Evolutionary conservation across 64 coral and sea anemone species (phyloP).

Genomic region (Stichodactyla helianthus): DNA sequence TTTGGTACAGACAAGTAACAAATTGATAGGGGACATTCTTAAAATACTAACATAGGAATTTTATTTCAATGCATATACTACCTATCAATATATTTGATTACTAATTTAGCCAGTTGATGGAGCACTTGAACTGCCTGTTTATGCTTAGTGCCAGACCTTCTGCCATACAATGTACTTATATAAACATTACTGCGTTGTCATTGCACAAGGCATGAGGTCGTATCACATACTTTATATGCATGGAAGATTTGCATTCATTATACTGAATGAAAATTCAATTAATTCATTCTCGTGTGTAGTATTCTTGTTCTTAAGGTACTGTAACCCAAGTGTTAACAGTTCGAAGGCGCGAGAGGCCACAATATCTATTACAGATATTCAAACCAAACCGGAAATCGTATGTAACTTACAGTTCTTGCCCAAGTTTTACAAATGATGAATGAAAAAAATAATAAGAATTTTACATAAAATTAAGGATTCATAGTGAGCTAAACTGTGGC

Average conservation of each 20-base stretch:
- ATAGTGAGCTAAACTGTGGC: neutral
- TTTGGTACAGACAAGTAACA: too few species aligned
- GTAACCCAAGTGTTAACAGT: neutral
- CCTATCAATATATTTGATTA: too few species aligned
- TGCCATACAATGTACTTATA: too few species aligned
- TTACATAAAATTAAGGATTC: neutral
- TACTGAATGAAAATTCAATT: neutral
- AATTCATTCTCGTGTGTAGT: neutral
- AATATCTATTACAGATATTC: slow-evolving; percentile 2
- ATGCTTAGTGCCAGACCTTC: too few species aligned
- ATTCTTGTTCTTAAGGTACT: neutral
- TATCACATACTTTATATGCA: neutral
- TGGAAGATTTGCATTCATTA: neutral
- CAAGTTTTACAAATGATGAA: neutral
- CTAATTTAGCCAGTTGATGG: too few species aligned
- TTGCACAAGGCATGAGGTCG: too few species aligned
- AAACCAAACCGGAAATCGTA: slow-evolving; percentile 1
- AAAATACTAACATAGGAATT: too few species aligned
- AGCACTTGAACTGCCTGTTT: too few species aligned
- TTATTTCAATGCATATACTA: too few species aligned
- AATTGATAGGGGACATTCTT: too few species aligned
- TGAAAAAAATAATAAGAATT: neutral
- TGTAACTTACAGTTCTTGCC: neutral
- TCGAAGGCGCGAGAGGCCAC: neutral
- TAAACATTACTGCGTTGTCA: too few species aligned